These are phyloP conservation scores for Numenius phaeopus DNA, from an alignment of 2,797 vertebrate species.

Conservation along the genomic window DNA sequence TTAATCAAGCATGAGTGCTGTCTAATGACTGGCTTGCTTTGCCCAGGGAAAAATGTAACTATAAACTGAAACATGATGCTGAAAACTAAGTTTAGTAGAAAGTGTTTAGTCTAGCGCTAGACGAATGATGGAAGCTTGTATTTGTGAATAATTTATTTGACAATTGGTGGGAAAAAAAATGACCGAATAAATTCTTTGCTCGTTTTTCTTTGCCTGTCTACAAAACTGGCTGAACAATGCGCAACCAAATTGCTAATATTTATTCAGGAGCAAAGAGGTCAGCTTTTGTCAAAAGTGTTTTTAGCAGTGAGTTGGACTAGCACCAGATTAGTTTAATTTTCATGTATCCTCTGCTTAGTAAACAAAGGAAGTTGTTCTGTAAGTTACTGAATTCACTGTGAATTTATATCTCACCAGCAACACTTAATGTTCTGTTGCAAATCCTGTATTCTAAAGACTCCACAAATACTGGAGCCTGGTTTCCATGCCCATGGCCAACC, in stretches of 20 bases:
- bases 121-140: conserved; percentile 73
- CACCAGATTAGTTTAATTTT: conserved; percentile 66
- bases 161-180: conserved; percentile 45
- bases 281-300: conserved; percentile 42
- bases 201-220: conserved; percentile 43
- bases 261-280: conserved; percentile 52
- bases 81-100: conserved; percentile 73
- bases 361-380: conserved; percentile 65
- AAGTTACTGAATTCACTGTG: conserved; percentile 16
- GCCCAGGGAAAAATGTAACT: conserved; percentile 71
- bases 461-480: background rate
- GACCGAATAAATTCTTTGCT: conserved; percentile 21
- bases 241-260: conserved; percentile 62
- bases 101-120: conserved; percentile 77
- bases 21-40: conserved; percentile 50
- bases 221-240: conserved; percentile 30
- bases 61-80: conserved; percentile 76
- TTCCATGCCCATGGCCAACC: background rate
- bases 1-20: conserved; percentile 58
- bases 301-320: conserved; percentile 29
- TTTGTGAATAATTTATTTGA: conserved; percentile 75
- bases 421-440: background rate
- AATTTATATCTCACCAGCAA: background rate
- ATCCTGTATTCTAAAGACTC: background rate
- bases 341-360: conserved; percentile 58